Conservation (phyloP, 2,797 vertebrate species). For the Sebastes ruberrimus region DNA sequence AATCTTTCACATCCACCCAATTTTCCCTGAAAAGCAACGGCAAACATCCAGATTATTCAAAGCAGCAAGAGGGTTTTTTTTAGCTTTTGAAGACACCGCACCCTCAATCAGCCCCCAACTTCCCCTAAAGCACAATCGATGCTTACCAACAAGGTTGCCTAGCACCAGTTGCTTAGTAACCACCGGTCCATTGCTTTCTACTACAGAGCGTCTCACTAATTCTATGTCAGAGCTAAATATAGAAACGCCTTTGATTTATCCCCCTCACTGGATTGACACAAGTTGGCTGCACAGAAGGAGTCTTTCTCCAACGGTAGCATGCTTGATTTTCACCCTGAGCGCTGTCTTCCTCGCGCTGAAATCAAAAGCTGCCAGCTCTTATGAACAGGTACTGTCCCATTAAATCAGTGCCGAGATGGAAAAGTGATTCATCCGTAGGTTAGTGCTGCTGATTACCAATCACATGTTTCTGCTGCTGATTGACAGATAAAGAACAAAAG, state of each 20-base stretch:
- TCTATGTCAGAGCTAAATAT: constrained; percentile 82
- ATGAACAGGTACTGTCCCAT: constrained; percentile 39
- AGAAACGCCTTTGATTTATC: constrained; percentile 80
- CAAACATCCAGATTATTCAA: constrained; percentile 51
- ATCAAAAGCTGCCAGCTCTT: constrained; percentile 42
- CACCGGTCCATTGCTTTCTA: constrained; percentile 71
- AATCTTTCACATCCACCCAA: constrained; percentile 16
- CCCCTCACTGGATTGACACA: constrained; percentile 75
- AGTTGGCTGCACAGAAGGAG: constrained; percentile 65
- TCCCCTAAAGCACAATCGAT: constrained; percentile 72
- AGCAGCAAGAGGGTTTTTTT: constrained; percentile 33
- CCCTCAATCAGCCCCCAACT: constrained; percentile 63
- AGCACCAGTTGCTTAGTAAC: constrained; percentile 85
- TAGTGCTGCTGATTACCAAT: constrained; percentile 38
- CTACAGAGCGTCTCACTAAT: constrained; percentile 77
- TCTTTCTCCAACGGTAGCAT: constrained; percentile 40
- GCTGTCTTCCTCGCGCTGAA: constrained; percentile 19
- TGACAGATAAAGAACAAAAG: constrained; percentile 14
- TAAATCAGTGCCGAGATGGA: constrained; percentile 22
- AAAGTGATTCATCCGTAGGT: constrained; percentile 8
- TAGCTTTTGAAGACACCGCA: constrained; percentile 56
- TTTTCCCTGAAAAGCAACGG: constrained; percentile 43
- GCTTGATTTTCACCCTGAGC: constrained; percentile 52
- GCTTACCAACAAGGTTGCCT: constrained; percentile 84
- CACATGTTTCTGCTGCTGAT: constrained; percentile 16